Conservation (phyloP, 92 coral and sea anemone genomes). For the Zoanthus gigantus region DNA sequence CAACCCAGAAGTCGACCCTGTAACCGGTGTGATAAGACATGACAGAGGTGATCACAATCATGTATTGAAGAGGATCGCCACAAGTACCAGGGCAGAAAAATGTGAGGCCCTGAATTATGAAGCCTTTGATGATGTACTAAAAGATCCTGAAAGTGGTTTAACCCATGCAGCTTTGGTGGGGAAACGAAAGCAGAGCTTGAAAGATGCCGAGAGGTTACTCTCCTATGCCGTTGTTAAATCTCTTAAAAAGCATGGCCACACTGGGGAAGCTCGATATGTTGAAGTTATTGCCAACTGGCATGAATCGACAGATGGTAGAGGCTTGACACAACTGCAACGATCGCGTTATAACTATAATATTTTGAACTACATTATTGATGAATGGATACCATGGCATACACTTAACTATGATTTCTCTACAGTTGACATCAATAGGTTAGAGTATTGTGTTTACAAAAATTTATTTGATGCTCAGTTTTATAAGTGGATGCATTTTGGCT, state of each 20-base stretch:
- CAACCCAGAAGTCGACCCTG: constrained; percentile 63
- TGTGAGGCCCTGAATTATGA: constrained; percentile 35
- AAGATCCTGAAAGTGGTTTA: constrained; percentile 65
- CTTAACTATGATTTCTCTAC: constrained; percentile 66
- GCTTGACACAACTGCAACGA: constrained; percentile 64
- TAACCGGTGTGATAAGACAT: constrained; percentile 50
- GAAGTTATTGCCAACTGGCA: constrained; percentile 68
- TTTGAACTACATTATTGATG: constrained; percentile 67
- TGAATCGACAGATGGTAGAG: constrained; percentile 71
- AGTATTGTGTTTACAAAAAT: too few species aligned
- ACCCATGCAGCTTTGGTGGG: constrained; percentile 76
- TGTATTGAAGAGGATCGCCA: constrained; percentile 54
- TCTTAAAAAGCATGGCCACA: constrained; percentile 51
- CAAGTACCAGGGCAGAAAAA: constrained; percentile 53
- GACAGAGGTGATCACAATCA: constrained; percentile 78
- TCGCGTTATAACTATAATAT: constrained; percentile 60
- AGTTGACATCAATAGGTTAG: constrained; percentile 71
- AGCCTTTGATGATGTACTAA: constrained; percentile 70
- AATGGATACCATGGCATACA: constrained; percentile 84
- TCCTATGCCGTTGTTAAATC: constrained; percentile 61
- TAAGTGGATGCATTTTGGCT: too few species aligned
- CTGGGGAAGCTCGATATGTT: constrained; percentile 56
- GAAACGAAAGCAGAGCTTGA: constrained; percentile 65
- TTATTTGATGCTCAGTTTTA: too few species aligned
- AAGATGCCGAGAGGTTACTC: constrained; percentile 70